A percentile compares a stretch with the other conserved stretches of the same genome.
Evolutionary conservation across 2,888 invertebrate species (phyloP).

Genomic region (Lissocephala sabroskyi): DNA sequence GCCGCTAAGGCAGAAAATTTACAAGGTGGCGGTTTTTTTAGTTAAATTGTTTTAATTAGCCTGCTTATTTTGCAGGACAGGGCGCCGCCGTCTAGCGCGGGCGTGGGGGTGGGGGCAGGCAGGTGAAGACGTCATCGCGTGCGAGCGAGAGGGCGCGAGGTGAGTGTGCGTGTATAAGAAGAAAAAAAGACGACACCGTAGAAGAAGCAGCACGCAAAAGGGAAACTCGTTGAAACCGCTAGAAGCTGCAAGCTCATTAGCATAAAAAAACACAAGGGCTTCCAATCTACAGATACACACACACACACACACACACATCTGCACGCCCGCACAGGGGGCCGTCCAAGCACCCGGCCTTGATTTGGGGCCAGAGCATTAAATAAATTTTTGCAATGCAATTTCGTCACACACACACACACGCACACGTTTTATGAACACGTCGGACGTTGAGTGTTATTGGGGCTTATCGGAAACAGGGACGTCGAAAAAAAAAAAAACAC

Average conservation of each 20-base stretch:
- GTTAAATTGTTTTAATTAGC: constrained; percentile 44
- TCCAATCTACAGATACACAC: constrained; percentile 15
- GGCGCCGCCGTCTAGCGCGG: not conserved
- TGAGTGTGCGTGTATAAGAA: constrained; percentile 24
- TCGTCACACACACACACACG: constrained; percentile 29
- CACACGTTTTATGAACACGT: no score
- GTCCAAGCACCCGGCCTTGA: no score
- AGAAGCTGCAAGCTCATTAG: constrained; percentile 53
- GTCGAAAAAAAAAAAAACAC: constrained; percentile 34
- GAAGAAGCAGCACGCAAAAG: constrained; percentile 8
- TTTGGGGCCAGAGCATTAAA: constrained; percentile 4
- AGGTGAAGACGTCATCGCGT: constrained; percentile 43
- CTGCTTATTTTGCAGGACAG: constrained; percentile 28
- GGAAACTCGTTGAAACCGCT: constrained; percentile 27
- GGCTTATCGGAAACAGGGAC: constrained; percentile 41
- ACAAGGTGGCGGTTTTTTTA: no score
- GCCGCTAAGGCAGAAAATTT: constrained; percentile 16
- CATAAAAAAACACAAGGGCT: constrained; percentile 45
- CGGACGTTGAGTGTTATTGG: constrained; percentile 4
- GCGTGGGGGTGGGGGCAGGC: constrained; percentile 36
- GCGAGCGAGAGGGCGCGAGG: constrained; percentile 17
- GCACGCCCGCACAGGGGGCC: no score
- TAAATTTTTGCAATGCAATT: constrained; percentile 42
- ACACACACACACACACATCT: constrained; percentile 10
- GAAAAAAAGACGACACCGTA: not conserved